Evolutionary conservation across 2,113 vertebrate species (phyloP).

Genomic region (Phodopus roborovskii): DNA sequence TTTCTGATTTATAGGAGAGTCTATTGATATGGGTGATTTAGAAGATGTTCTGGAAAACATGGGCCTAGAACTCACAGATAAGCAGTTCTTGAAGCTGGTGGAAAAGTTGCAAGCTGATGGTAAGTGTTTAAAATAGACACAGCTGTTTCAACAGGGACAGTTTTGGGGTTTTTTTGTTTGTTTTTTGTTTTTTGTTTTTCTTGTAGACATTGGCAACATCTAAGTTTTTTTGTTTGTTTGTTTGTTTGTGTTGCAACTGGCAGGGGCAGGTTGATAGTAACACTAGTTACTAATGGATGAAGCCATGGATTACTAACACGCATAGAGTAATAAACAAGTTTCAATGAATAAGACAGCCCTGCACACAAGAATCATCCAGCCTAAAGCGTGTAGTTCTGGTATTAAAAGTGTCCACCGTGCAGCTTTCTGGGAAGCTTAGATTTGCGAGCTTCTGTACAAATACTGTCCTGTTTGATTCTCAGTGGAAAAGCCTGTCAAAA

Average conservation of each 20-base stretch:
- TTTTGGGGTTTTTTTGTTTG: neutral
- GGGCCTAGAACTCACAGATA: constrained; percentile 46
- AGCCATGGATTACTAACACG: neutral
- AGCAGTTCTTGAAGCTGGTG: neutral
- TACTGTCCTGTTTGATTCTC: neutral
- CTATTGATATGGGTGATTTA: neutral
- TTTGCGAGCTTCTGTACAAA: neutral
- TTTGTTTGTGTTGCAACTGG: neutral
- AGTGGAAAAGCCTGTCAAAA: neutral
- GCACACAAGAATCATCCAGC: neutral
- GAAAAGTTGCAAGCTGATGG: neutral
- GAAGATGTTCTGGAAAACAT: constrained; percentile 5
- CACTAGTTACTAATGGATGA: neutral
- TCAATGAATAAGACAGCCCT: neutral
- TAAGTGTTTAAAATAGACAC: neutral
- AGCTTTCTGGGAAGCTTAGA: neutral
- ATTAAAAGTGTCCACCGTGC: neutral
- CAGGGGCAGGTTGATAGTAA: neutral
- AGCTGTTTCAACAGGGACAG: neutral
- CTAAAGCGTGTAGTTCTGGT: neutral
- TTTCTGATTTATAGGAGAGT: neutral
- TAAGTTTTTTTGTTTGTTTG: neutral
- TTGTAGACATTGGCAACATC: neutral
- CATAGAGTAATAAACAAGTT: neutral
- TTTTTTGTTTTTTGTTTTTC: neutral